Percentiles rank a stretch among this genome's conserved stretches.
These are phyloP conservation scores for Labroides dimidiatus DNA, from an alignment of 2,797 vertebrate species.

Conservation along the genomic window DNA sequence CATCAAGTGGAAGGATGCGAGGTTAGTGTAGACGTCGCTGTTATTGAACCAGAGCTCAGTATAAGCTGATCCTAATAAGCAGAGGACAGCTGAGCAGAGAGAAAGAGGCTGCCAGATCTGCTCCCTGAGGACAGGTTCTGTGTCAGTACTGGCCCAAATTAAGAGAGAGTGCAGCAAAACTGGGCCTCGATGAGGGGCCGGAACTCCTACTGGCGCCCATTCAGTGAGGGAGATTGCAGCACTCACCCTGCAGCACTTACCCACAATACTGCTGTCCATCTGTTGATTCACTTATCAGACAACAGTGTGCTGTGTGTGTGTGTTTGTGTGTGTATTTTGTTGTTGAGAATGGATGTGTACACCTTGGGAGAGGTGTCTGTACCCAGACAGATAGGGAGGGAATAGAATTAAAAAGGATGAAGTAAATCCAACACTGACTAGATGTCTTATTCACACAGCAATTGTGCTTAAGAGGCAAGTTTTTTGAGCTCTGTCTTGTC, in stretches of 20 bases:
- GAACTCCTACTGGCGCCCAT: constrained; percentile 65
- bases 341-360: constrained; percentile 46
- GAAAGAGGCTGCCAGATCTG: constrained; percentile 61
- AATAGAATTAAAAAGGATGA: constrained; percentile 69
- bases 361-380: constrained; percentile 65
- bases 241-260: constrained; percentile 68
- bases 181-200: constrained; percentile 52
- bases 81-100: constrained; percentile 67
- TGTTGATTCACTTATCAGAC: constrained; percentile 77
- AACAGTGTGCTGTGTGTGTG: constrained; percentile 17
- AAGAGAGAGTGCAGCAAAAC: constrained; percentile 73
- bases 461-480: constrained; percentile 52
- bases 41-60: constrained; percentile 50
- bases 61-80: constrained; percentile 68
- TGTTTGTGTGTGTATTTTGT: constrained; percentile 5
- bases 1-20: constrained; percentile 1
- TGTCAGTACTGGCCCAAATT: constrained; percentile 81
- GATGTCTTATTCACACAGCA: constrained; percentile 59
- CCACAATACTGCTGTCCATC: constrained; percentile 77
- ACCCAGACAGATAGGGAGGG: constrained; percentile 64
- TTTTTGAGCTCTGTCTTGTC: constrained; percentile 41
- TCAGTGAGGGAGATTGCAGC: constrained; percentile 70
- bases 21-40: constrained; percentile 36
- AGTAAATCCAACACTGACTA: constrained; percentile 60
- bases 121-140: constrained; percentile 62